phyloP scores from a whole-genome alignment of 2,888 invertebrate species.

The Bombylius major region DNA sequence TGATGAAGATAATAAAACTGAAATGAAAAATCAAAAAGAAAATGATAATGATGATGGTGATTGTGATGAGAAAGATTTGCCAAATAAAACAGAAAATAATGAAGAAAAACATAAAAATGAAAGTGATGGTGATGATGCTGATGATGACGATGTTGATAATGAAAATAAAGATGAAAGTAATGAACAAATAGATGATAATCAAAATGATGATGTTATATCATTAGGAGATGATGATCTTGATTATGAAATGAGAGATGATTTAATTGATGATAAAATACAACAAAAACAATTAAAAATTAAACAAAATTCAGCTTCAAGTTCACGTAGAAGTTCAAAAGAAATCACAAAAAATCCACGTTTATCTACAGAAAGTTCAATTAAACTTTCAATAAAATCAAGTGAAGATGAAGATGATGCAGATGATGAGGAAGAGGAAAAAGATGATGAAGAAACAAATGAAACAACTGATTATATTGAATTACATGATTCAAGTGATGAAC shows the following conservation, averaged over 20 bases:
- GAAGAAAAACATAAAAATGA: neutral
- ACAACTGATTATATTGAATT: conserved; percentile 10
- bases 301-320: too few relatives aligned
- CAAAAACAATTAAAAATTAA: neutral
- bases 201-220: conserved; percentile 33
- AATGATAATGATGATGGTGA: conserved; percentile 40
- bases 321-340: too few relatives aligned
- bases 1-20: too few relatives aligned
- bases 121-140: conserved; percentile 1
- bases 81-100: neutral
- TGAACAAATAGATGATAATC: conserved; percentile 23
- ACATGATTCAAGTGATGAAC: conserved; percentile 18
- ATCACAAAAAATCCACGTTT: too few relatives aligned
- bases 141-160: neutral
- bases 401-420: conserved; percentile 8
- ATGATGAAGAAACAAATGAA: conserved; percentile 1
- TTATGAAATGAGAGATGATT: conserved; percentile 32
- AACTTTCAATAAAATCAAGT: neutral
- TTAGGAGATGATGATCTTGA: conserved; percentile 33
- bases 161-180: conserved; percentile 3
- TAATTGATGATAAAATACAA: conserved; percentile 19
- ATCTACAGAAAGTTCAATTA: neutral
- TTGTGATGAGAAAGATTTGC: conserved; percentile 21
- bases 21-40: conserved; percentile 32
- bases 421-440: conserved; percentile 6